Base-by-base conservation (phyloP, 2,888 invertebrate species). In the Formica aserva region DNA sequence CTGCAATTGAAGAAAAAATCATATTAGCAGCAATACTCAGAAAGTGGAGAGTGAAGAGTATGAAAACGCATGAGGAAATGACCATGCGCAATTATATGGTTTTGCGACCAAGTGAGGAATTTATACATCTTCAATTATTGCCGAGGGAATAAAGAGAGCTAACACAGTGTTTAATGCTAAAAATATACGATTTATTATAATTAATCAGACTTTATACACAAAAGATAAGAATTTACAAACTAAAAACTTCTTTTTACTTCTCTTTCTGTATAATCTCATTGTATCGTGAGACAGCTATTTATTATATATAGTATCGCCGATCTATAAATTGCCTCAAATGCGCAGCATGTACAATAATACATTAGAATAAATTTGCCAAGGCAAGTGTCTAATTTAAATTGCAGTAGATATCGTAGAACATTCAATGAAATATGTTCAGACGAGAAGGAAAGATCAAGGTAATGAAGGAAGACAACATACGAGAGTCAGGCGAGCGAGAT, bases 1-100 rank as follows among this genome's bases (percentile, higher is more conserved):
- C 92, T 1, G 45, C 89, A 57, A 75, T 93, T n/a, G 89, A 92
- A 76, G 83, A 87, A 18, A 94, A 93, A 85, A 87, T 91, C n/a
- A 67, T 87, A 2, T 86, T 93, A 4, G 78, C 87, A 0, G 84
- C 87, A 48, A 78, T 93, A 38, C 87, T 93, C 52, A 85, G 89
- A 62, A 92, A 91, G 60, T 93, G 91, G 90, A 88, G 82, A 52
- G 66, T 93, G 0, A 88, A 87, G 82, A 92, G 92, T 82, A 83
- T 87, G 9, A 78, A 90, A 9, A 89, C 83, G 18, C 85, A 88
- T 45, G 69, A 72, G 13, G 90, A 91, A 6, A 88, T 91, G 22
- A 91, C 91, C 71, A 81, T 88, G 67, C 66, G 80, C 48, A 77
- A 71, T 55, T 88, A 88, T 45, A 57, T 90, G 4, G 87, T 91